Conservation (phyloP, 2,797 vertebrate species). For the Eulemur mongoz region DNA sequence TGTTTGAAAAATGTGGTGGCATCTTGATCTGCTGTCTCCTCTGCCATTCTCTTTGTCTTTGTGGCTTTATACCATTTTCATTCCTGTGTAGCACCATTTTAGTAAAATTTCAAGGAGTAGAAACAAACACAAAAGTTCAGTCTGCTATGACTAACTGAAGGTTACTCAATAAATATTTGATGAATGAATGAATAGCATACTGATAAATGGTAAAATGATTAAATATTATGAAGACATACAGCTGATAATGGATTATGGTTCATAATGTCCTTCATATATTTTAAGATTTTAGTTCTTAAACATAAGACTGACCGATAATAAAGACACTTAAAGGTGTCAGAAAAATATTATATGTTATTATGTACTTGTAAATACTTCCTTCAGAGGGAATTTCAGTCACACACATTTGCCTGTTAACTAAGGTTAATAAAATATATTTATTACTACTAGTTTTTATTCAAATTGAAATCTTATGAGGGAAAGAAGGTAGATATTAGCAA, state of each 20-base stretch:
- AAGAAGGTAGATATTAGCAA: neutral
- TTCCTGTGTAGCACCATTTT: neutral
- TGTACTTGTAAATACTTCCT: neutral
- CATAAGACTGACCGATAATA: neutral
- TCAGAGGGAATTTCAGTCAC: neutral
- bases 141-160: neutral
- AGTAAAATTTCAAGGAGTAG: neutral
- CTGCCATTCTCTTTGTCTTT: constrained; percentile 1
- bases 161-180: neutral
- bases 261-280: neutral
- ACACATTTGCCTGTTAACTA: neutral
- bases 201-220: neutral
- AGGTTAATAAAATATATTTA: neutral
- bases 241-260: neutral
- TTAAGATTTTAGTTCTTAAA: neutral
- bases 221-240: constrained; percentile 2
- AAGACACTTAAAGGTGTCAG: neutral
- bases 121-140: neutral
- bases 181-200: neutral
- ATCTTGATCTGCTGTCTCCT: neutral
- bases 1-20: constrained; percentile 27
- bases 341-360: neutral
- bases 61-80: neutral
- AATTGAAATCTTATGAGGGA: neutral
- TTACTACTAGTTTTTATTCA: neutral